A percentile compares a stretch with the other conserved stretches of the same genome.
These are phyloP conservation scores for Caenorhabditis inopinata DNA, from an alignment of 1,140 invertebrate species.

Conservation along the genomic window DNA sequence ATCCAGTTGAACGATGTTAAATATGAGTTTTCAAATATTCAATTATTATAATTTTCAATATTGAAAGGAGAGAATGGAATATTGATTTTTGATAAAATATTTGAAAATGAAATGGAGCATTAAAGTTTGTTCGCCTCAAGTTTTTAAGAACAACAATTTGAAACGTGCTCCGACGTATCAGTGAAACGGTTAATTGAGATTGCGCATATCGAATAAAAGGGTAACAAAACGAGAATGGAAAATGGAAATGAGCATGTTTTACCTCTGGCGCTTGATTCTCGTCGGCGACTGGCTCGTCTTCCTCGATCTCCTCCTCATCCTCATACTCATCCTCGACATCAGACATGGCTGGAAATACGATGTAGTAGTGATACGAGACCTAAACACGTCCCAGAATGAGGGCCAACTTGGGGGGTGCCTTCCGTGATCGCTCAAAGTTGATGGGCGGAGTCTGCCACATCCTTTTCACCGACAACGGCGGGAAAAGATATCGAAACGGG, in stretches of 20 bases:
- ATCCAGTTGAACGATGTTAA: no score
- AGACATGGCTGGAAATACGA: slow-evolving; percentile 41
- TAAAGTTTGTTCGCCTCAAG: no score
- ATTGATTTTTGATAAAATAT: no score
- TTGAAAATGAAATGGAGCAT: no score
- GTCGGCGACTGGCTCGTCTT: slow-evolving; percentile 44
- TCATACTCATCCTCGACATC: slow-evolving; percentile 46
- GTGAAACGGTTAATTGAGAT: no score
- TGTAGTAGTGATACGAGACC: slow-evolving; percentile 32
- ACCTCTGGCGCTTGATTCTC: slow-evolving; percentile 40
- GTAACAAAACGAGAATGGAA: not conserved
- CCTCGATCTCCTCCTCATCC: slow-evolving; percentile 43
- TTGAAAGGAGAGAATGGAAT: no score
- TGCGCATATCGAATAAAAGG: no score
- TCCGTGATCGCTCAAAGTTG: slow-evolving; percentile 20
- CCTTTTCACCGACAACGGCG: slow-evolving; percentile 1
- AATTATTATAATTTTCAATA: no score
- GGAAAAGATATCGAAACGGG: not conserved
- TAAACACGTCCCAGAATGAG: slow-evolving; percentile 33
- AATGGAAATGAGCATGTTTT: not conserved
- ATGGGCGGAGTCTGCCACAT: slow-evolving; percentile 21
- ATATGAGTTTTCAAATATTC: no score
- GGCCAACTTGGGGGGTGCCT: slow-evolving; percentile 30
- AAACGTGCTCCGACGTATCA: no score
- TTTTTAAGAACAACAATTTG: no score